Evolutionary conservation across 2,888 invertebrate genomes (phyloP).

Genomic region (Scaptomyza cyrtandrae): DNA sequence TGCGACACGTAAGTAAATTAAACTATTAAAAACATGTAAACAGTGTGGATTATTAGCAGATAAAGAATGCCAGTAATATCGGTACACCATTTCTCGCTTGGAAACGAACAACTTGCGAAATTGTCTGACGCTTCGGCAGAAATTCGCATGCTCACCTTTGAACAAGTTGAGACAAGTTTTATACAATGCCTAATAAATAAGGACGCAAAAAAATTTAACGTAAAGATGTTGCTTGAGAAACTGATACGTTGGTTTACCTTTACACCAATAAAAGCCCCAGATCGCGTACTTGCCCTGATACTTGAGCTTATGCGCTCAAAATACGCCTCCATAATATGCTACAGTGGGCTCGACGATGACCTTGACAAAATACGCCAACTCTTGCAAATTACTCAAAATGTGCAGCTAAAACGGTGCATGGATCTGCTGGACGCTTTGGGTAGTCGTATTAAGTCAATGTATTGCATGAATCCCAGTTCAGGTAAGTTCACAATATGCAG

Average conservation of each 20-base stretch:
- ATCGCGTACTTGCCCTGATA: constrained; percentile 4
- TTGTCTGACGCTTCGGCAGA: background rate
- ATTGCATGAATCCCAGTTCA: background rate
- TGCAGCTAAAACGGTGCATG: constrained; percentile 3
- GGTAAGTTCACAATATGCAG: background rate
- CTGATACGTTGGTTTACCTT: constrained; percentile 1
- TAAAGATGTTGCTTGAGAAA: background rate
- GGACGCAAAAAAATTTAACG: background rate
- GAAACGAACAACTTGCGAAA: background rate
- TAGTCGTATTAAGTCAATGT: background rate
- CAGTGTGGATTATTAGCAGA: background rate
- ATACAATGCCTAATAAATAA: background rate
- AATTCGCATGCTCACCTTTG: constrained; percentile 2
- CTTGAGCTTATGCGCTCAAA: background rate
- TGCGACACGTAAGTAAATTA: background rate
- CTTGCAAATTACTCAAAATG: background rate
- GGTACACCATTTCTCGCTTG: background rate
- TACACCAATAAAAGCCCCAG: background rate
- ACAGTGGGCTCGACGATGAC: background rate
- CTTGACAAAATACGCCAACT: background rate
- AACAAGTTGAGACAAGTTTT: constrained; percentile 1
- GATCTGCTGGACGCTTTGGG: background rate
- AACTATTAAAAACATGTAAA: background rate
- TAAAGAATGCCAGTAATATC: background rate
- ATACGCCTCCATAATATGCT: background rate